These are phyloP conservation scores for Cyanistes caeruleus DNA, from an alignment of 2,113 vertebrate species.

Conservation along the genomic window DNA sequence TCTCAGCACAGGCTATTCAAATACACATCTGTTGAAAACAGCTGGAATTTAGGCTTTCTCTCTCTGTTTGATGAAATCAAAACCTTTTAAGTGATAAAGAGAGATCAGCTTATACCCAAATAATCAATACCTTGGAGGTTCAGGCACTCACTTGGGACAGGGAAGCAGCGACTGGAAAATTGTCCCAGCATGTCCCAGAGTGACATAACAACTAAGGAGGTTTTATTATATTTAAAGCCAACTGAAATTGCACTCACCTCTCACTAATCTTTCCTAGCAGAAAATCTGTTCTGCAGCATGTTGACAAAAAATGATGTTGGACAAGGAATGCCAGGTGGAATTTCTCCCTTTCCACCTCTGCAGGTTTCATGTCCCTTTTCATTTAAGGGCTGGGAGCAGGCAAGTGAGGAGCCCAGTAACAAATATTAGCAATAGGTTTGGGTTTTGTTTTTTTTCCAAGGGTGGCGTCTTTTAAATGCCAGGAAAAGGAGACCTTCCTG, in stretches of 20 bases:
- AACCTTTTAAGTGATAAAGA: neutral
- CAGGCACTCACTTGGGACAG: neutral
- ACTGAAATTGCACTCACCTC: neutral
- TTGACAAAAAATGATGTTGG: neutral
- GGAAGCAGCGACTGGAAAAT: neutral
- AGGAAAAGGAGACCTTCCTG: slow-evolving; percentile 78
- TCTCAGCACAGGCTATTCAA: neutral
- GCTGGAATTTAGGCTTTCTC: neutral
- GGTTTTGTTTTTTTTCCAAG: slow-evolving; percentile 11
- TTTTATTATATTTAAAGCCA: neutral
- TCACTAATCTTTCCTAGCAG: neutral
- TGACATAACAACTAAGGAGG: neutral
- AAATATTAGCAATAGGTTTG: neutral
- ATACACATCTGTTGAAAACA: neutral
- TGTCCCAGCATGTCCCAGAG: neutral
- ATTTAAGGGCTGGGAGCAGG: neutral
- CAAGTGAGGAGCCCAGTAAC: neutral
- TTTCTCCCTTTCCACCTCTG: neutral
- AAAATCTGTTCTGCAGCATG: neutral
- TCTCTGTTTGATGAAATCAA: slow-evolving; percentile 17
- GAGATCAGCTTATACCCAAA: neutral
- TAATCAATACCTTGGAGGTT: neutral
- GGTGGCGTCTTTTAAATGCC: slow-evolving; percentile 71
- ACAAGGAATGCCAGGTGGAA: neutral
- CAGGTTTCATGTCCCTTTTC: neutral